Evolutionary conservation across 2,113 vertebrate species (phyloP).

Genomic region (Misgurnus mizolepis): DNA sequence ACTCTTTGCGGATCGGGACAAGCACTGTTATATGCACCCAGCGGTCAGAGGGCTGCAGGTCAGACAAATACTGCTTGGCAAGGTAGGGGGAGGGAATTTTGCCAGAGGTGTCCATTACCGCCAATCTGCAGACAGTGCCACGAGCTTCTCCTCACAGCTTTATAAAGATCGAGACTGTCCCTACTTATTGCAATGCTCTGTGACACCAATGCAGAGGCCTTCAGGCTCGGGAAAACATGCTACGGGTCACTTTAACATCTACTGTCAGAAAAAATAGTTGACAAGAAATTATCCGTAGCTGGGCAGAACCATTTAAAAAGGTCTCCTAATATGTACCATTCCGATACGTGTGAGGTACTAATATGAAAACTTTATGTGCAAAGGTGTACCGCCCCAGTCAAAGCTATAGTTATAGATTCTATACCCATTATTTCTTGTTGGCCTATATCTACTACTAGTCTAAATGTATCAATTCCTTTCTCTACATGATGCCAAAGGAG

Average conservation of each 20-base stretch:
- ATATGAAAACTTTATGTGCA: too few species aligned
- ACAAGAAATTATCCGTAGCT: too few species aligned
- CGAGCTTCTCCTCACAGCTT: slow-evolving; percentile 24
- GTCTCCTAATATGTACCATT: too few species aligned
- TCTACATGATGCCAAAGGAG: too few species aligned
- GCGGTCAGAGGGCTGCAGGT: slow-evolving; percentile 27
- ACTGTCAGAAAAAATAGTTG: too few species aligned
- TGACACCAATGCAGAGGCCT: neutral
- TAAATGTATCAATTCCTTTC: neutral
- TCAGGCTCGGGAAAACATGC: neutral
- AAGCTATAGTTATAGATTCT: too few species aligned
- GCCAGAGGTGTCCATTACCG: slow-evolving; percentile 48
- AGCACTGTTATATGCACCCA: slow-evolving; percentile 14
- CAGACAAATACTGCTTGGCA: slow-evolving; percentile 37
- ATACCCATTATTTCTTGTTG: too few species aligned
- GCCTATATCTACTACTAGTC: neutral
- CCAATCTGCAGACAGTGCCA: slow-evolving; percentile 41
- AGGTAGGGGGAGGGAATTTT: slow-evolving; percentile 32
- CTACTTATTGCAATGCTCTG: slow-evolving; percentile 7
- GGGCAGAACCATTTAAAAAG: too few species aligned
- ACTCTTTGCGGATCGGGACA: neutral
- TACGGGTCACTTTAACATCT: neutral
- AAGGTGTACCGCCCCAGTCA: too few species aligned
- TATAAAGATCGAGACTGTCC: slow-evolving; percentile 21
- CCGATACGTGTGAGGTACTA: too few species aligned